A percentile compares a stretch with the other conserved stretches of the same genome.
Conservation (phyloP, 2,113 vertebrate species). For the Sakesphorus luctuosus region DNA sequence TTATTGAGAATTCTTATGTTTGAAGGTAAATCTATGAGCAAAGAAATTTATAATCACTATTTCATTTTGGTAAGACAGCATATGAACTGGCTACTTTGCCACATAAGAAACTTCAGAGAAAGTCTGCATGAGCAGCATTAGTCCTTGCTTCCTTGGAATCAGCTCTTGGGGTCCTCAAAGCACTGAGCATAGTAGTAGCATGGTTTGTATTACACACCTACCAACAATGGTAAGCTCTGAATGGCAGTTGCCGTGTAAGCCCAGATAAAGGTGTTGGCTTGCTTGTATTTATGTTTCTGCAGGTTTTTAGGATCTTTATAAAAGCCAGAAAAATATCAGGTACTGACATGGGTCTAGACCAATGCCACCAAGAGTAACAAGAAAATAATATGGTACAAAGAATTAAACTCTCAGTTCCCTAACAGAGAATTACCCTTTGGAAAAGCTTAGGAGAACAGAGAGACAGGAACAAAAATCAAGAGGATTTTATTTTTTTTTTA, state of each 20-base stretch:
- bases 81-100: neutral
- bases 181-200: neutral
- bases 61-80: rapidly evolving
- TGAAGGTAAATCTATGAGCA: neutral
- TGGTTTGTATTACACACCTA: neutral
- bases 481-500: neutral
- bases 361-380: neutral
- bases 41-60: neutral
- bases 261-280: neutral
- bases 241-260: neutral
- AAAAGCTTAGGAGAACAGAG: neutral
- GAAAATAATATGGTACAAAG: neutral
- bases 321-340: neutral
- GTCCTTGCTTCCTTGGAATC: neutral
- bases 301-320: neutral
- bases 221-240: neutral
- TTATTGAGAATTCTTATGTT: neutral
- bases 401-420: neutral
- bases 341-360: neutral
- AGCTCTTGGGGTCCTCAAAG: neutral
- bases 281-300: neutral
- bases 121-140: neutral
- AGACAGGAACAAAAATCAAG: neutral
- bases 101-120: neutral
- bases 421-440: neutral